Evolutionary conservation across 2,113 vertebrate species (phyloP).

Genomic region (Tringa solitaria): DNA sequence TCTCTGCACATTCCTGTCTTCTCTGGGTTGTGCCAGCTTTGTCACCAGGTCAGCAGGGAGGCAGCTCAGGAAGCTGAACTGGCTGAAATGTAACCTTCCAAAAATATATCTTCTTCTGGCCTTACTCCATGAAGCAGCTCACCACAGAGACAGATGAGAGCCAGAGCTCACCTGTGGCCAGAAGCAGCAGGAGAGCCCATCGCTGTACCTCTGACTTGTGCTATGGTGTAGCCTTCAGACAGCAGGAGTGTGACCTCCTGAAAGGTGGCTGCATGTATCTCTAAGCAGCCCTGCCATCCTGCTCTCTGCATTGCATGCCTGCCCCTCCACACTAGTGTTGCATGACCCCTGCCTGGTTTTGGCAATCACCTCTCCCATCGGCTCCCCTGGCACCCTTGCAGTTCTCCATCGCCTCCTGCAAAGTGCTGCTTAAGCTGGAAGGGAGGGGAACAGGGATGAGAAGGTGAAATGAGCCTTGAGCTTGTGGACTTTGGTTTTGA

Average conservation of each 20-base stretch:
- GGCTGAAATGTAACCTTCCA: not conserved
- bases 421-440: not conserved
- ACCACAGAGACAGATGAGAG: not conserved
- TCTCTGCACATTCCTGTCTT: not conserved
- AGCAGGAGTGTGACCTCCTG: not conserved
- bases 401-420: not conserved
- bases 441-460: not conserved
- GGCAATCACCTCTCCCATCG: not conserved
- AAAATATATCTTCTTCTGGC: not conserved
- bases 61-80: not conserved
- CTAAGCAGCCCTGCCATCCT: not conserved
- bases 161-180: not conserved
- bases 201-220: accelerated
- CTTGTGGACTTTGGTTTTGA: not conserved
- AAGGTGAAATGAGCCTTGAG: not conserved
- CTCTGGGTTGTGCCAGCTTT: not conserved
- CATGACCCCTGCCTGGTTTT: not conserved
- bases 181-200: not conserved
- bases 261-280: not conserved
- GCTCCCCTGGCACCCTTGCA: not conserved
- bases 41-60: not conserved
- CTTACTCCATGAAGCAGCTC: not conserved
- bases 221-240: not conserved
- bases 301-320: not conserved
- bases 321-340: not conserved